Base-by-base conservation (phyloP, 1,140 invertebrate species). In the Lepidostoma basale region DNA sequence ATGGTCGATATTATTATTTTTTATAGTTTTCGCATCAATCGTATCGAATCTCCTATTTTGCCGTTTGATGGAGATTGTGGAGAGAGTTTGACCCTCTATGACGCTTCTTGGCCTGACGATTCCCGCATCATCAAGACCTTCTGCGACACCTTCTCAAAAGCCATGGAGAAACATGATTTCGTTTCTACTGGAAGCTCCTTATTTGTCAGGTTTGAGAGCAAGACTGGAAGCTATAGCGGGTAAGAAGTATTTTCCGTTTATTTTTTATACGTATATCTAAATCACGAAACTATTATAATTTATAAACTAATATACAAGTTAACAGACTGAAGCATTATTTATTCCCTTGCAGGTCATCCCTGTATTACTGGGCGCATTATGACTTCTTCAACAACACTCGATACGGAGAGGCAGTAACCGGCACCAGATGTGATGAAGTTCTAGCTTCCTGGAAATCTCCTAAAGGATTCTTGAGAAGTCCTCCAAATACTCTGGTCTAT, bases 281-380 rank as follows among this genome's bases (percentile, higher is more conserved):
- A n/a, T n/a, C n/a, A n/a, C n/a, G n/a, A n/a, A n/a, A n/a, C n/a
- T n/a, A n/a, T n/a, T n/a, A n/a, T n/a, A n/a, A n/a, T n/a, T n/a
- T n/a, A n/a, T n/a, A n/a, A n/a, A n/a, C n/a, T n/a, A n/a, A n/a
- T n/a, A n/a, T n/a, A n/a, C n/a, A n/a, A n/a, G n/a, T n/a, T n/a
- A n/a, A n/a, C n/a, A n/a, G n/a, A n/a, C n/a, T n/a, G n/a, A n/a
- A 69, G 70, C 20, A 47, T 8, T 8, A 47, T 47, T 23, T 23
- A 16, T 10, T 47, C 10, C 12, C 16, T 1, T 58, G 9, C 76
- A 86, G 87, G 3, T 90, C 88, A 16, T 95, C 93, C 0, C 79
- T 96, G 0, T 95, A 95, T 76, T 95, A 94, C 76, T 95, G 93
- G 93, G 92, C 92, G 0, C 92, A 95, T 77, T 96, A 95, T 73